Evolutionary conservation across 92 coral and sea anemone species (phyloP), one percentile per base, ranked within the genome.

Genomic region (Ricordea florida): DNA sequence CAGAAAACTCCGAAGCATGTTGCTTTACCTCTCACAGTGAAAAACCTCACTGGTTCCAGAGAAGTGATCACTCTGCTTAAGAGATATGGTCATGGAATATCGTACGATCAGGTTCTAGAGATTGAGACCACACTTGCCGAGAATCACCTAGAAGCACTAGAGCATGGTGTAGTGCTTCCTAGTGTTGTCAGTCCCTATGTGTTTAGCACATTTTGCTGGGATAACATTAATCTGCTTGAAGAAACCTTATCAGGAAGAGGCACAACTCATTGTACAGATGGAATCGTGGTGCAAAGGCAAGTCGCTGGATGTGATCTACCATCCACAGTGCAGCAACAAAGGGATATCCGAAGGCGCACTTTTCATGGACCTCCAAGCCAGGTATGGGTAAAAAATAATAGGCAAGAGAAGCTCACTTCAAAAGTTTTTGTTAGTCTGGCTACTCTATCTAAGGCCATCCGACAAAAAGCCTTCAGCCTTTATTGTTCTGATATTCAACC

Each of bases 61-160:
- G 74, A 80, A 30, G 76, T 82, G 42, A 55, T 47, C 45, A 70
- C 66, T 28, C 36, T 70, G 37, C 78, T 52, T 30, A 68, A 68
- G 61, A 11, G 50, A 51, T 68, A 51, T 51, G 53, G 50, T 27
- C 78, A 25, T 52, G 51, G 37, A 1, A 62, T 68, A 58, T 81
- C 87, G 53, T 53, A 50, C 35, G 57, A 65, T 11, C 31, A 68
- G 43, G 45, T 81, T 16, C 58, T 60, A 21, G 77, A 81, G 43
- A 80, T 70, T 28, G 87, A 81, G 38, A 81, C 87, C 24, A 80
- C 87, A 15, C 37, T 71, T 66, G 74, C 75, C 49, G 85, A 79
- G 44, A 56, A 42, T 15, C 49, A 76, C 20, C 59, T 81, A 33
- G 80, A 78, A 34, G 50, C 67, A 24, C 48, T 65, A 35, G 56